phyloP scores from a whole-genome alignment of 2,113 vertebrate genomes.

The Grammomys surdaster region DNA sequence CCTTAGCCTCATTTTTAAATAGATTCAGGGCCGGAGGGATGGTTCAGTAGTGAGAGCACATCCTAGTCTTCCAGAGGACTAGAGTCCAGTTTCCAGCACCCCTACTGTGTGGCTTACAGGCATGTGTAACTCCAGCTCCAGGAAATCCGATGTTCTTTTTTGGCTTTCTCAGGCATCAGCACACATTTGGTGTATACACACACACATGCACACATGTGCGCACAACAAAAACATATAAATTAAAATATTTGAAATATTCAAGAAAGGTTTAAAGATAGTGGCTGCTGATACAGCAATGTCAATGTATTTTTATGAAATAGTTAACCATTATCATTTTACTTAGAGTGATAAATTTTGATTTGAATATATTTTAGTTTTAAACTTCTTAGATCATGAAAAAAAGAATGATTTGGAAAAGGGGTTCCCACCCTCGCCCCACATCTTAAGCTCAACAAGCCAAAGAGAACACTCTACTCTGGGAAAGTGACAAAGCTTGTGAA shows the following conservation, averaged over 20 bases:
- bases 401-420: conserved; percentile 17
- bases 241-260: background rate
- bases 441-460: background rate
- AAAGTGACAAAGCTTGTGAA: background rate
- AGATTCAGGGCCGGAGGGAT: background rate
- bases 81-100: background rate
- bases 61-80: background rate
- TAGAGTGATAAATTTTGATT: conserved; percentile 21
- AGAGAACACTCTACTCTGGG: background rate
- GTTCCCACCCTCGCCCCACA: background rate
- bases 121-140: background rate
- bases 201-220: background rate
- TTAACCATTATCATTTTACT: conserved; percentile 9
- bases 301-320: background rate
- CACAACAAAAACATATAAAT: background rate
- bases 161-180: background rate
- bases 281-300: conserved; percentile 9
- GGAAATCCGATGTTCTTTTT: background rate
- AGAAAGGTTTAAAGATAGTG: conserved; percentile 22
- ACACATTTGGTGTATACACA: background rate
- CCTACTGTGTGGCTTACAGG: background rate
- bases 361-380: conserved; percentile 52
- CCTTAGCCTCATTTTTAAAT: background rate
- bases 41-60: background rate
- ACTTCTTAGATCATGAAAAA: background rate